These are phyloP conservation scores for Ptilonorhynchus violaceus DNA, from an alignment of 2,113 vertebrate genomes.

Conservation along the genomic window DNA sequence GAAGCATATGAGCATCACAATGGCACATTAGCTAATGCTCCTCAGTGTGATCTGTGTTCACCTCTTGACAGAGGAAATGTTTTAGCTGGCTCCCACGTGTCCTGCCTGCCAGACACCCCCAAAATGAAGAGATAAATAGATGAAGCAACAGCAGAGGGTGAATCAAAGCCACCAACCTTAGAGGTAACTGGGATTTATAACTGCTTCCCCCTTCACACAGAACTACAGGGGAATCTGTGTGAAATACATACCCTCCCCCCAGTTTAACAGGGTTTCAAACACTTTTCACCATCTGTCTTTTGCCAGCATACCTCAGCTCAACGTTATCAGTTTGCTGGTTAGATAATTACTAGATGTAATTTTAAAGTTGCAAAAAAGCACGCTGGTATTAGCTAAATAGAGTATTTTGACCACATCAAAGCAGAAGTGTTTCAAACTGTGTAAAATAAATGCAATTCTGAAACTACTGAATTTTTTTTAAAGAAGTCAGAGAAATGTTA, in stretches of 20 bases:
- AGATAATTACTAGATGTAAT: slow-evolving; percentile 19
- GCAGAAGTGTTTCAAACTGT: slow-evolving; percentile 13
- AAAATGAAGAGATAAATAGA: neutral
- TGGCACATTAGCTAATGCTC: neutral
- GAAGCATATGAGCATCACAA: neutral
- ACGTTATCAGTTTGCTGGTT: neutral
- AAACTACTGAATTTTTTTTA: slow-evolving; percentile 18
- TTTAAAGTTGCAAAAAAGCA: neutral
- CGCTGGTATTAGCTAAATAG: neutral
- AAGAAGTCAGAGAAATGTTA: neutral
- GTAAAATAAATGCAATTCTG: slow-evolving; percentile 25
- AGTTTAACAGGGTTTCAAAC: neutral
- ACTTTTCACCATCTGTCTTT: neutral
- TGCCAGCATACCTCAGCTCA: neutral
- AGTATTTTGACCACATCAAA: slow-evolving; percentile 26
- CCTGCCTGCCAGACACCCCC: neutral
- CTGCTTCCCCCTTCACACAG: neutral
- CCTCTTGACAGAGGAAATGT: neutral
- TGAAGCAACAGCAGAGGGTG: neutral
- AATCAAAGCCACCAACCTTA: neutral
- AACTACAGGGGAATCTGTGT: neutral
- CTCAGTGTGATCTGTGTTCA: neutral
- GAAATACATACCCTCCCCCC: neutral
- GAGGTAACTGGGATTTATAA: neutral
- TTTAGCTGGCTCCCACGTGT: neutral